A percentile compares a stretch with the other conserved stretches of the same genome.
Conservation (phyloP, 2,888 invertebrate genomes). For the Lysandra coridon region DNA sequence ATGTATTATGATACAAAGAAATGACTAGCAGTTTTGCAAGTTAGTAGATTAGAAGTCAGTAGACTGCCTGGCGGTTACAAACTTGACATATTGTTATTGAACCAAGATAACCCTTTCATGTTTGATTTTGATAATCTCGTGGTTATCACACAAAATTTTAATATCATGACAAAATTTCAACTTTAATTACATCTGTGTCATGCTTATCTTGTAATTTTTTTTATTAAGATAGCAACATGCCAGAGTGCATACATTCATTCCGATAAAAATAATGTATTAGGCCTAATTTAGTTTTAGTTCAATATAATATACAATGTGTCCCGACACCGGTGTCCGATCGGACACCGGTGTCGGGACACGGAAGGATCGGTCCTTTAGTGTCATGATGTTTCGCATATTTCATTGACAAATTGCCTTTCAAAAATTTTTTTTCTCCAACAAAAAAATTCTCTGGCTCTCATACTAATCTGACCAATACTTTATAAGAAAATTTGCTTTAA, state of each 20-base stretch:
- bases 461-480: no score
- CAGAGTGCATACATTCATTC: background rate
- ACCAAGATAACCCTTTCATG: constrained; percentile 28
- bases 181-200: background rate
- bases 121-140: constrained; percentile 22
- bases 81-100: constrained; percentile 19
- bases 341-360: no score
- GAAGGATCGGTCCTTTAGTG: no score
- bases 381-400: no score
- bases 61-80: constrained; percentile 45
- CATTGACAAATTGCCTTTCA: no score
- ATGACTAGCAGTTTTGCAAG: background rate
- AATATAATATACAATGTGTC: background rate
- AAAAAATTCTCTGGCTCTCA: no score
- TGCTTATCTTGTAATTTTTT: background rate
- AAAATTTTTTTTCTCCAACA: no score
- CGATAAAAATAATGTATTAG: background rate
- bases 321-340: no score
- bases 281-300: background rate
- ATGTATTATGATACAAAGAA: background rate
- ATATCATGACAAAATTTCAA: constrained; percentile 22
- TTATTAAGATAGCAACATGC: background rate
- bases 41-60: constrained; percentile 30
- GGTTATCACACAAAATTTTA: background rate
- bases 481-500: no score